Evolutionary conservation across 2,888 invertebrate species (phyloP).

Genomic region (Ophion ellenae): DNA sequence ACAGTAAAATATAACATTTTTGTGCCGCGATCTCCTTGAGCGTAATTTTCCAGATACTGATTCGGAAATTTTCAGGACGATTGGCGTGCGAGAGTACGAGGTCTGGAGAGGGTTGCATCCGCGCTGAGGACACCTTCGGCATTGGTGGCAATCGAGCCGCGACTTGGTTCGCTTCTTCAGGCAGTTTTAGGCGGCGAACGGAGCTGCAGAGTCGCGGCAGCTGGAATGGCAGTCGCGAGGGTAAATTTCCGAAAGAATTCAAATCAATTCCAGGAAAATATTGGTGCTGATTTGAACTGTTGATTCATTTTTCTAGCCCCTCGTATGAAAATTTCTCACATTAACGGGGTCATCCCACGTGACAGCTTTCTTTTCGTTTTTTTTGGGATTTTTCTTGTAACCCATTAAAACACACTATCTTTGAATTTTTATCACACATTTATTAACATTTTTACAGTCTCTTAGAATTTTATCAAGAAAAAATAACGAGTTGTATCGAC

Average conservation of each 20-base stretch:
- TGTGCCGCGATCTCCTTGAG: background rate
- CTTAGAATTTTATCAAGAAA: too few species aligned
- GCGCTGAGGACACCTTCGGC: conserved; percentile 85
- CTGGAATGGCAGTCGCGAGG: conserved; percentile 82
- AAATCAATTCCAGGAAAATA: conserved; percentile 3
- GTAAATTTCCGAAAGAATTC: conserved; percentile 69
- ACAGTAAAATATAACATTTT: too few species aligned
- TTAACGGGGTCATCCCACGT: too few species aligned
- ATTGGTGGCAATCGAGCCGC: conserved; percentile 85
- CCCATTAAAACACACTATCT: too few species aligned
- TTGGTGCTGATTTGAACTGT: background rate
- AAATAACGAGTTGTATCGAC: too few species aligned
- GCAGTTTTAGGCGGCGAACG: conserved; percentile 88
- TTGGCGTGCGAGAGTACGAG: conserved; percentile 86
- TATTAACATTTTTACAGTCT: too few species aligned
- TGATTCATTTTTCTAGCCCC: background rate
- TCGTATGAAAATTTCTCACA: background rate
- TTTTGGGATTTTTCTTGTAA: too few species aligned
- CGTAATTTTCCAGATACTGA: background rate
- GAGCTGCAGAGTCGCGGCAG: conserved; percentile 84
- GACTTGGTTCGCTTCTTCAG: conserved; percentile 87
- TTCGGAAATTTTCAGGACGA: conserved; percentile 84
- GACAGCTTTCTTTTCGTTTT: too few species aligned
- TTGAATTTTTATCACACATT: too few species aligned
- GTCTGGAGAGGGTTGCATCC: conserved; percentile 86